A percentile compares a stretch with the other conserved stretches of the same genome.
phyloP scores from a whole-genome alignment of 2,797 vertebrate species.

The Gila robusta region DNA sequence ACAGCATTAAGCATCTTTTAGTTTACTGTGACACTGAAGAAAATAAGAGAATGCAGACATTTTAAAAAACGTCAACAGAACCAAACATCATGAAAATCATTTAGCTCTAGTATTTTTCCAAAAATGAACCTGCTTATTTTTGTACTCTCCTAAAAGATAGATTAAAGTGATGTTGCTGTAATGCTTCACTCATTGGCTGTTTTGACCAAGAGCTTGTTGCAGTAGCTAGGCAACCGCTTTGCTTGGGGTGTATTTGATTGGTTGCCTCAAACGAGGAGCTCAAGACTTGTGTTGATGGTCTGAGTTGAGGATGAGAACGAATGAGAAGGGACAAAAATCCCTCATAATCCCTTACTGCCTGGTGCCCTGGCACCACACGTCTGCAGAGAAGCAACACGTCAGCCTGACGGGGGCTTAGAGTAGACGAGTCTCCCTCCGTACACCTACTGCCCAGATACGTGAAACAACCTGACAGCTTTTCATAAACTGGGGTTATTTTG shows the following conservation, averaged over 20 bases:
- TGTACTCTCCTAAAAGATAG: constrained; percentile 25
- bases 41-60: not conserved
- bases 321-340: constrained; percentile 44
- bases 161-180: constrained; percentile 49
- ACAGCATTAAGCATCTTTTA: not conserved
- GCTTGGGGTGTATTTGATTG: constrained; percentile 47
- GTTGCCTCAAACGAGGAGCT: constrained; percentile 50
- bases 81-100: not conserved
- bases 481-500: not conserved
- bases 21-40: not conserved
- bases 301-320: constrained; percentile 40
- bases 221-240: constrained; percentile 68
- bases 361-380: constrained; percentile 32
- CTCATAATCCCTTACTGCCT: constrained; percentile 31
- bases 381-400: constrained; percentile 39
- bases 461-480: constrained; percentile 23
- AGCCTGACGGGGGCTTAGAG: constrained; percentile 17
- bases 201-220: constrained; percentile 59
- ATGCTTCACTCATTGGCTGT: constrained; percentile 56
- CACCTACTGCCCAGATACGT: constrained; percentile 6
- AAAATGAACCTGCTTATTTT: constrained; percentile 1
- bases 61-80: too few relatives aligned
- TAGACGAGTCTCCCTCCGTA: not conserved
- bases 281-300: constrained; percentile 52
- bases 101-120: not conserved